phyloP scores from a whole-genome alignment of 2,888 invertebrate genomes.

The Apodemia hepburni region DNA sequence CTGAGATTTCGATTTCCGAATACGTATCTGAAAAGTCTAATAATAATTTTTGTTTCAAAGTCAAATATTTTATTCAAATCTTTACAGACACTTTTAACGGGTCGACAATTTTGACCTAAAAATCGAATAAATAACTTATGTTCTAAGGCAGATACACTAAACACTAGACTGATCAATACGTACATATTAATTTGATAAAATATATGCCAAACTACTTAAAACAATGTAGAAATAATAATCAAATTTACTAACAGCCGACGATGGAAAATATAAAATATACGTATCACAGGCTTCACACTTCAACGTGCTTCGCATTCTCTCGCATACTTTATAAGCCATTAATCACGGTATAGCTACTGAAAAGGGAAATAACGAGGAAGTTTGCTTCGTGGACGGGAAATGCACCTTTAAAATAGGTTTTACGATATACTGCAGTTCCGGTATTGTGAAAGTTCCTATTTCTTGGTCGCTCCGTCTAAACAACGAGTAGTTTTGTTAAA shows the following conservation, averaged over 20 bases:
- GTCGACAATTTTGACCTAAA: too few relatives aligned
- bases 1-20: too few relatives aligned
- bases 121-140: too few relatives aligned
- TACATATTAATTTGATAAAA: too few relatives aligned
- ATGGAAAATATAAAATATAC: neutral
- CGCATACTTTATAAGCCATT: slow-evolving; percentile 14
- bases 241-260: neutral
- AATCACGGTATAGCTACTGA: slow-evolving; percentile 14
- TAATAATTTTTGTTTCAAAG: too few relatives aligned
- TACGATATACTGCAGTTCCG: slow-evolving; percentile 12
- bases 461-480: neutral
- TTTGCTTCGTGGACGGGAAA: slow-evolving; percentile 13
- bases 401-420: slow-evolving; percentile 13
- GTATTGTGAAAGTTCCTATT: slow-evolving; percentile 8
- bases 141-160: too few relatives aligned
- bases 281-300: slow-evolving; percentile 12
- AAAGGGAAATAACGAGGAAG: slow-evolving; percentile 14
- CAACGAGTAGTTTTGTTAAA: neutral
- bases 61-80: too few relatives aligned
- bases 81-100: too few relatives aligned
- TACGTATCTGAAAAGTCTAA: too few relatives aligned
- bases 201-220: neutral
- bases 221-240: neutral
- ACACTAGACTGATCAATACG: too few relatives aligned
- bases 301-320: slow-evolving; percentile 11